Evolutionary conservation across 2,113 vertebrate genomes (phyloP), one percentile per base, ranked within the genome.

Genomic region (Gasterosteus aculeatus): DNA sequence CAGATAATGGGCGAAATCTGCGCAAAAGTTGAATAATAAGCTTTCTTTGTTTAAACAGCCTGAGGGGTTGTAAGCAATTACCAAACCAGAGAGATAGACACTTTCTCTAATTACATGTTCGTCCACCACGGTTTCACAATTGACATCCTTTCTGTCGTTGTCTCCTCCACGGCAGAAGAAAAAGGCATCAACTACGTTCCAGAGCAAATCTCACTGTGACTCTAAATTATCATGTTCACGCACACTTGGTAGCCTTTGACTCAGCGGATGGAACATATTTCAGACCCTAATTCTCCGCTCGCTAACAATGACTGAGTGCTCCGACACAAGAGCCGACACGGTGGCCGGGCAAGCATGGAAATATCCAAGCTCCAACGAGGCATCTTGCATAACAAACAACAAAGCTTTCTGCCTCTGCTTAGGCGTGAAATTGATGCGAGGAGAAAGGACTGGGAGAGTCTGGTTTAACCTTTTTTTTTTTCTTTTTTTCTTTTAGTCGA

Each of bases 51-150:
- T 89, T 75, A 81, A 90, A 90, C 80, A 80, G 89, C 92, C 87
- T 73, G 51, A 70, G 85, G 89, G 78, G 61, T 85, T 83, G 83
- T 88, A 89, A 85, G 88, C 81, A 91, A 93, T 93, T 92, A 93
- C 74, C 80, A 83, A 81, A 84, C 77, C 47, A 12, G 65, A 76
- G 79, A 89, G 92, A 91, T 82, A 89, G 89, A 90, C 83, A 67
- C 75, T 80, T 72, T 54, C 22, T 4, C 84, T 92, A 90, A 93
- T 93, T 93, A 86, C 83, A 81, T 81, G 62, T 66, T 75, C 49
- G 72, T 92, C 85, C 79, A 80, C 46, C 56, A 56, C 56, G 64
- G 54, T 87, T 88, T 76, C 47, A 78, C 68, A 64, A 47, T 31
- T 76, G 84, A 85, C 83, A 81, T 72, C 66, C 77, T 82, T 77